Evolutionary conservation across 2,888 invertebrate species (phyloP).

Genomic region (Drosophila neotestacea): DNA sequence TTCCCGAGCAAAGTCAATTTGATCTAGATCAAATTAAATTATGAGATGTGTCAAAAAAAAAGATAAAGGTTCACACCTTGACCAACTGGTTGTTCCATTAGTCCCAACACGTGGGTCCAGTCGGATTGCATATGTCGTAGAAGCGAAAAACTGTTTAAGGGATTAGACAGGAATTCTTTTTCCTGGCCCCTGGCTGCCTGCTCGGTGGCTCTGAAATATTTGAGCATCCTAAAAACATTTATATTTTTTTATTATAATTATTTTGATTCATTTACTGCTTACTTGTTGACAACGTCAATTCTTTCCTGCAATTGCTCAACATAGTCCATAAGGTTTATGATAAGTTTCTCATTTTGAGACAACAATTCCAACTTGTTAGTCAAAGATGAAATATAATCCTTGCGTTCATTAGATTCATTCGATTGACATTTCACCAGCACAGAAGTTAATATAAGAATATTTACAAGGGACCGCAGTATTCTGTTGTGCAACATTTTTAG

Average conservation of each 20-base stretch:
- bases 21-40: constrained; percentile 17
- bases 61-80: constrained; percentile 24
- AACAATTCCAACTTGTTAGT: no score
- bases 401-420: no score
- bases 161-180: constrained; percentile 54
- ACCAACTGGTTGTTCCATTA: constrained; percentile 34
- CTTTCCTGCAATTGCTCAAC: constrained; percentile 6
- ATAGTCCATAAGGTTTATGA: no score
- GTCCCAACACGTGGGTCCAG: constrained; percentile 34
- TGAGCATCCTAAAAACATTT: constrained; percentile 26
- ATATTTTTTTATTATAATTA: background rate
- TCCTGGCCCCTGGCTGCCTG: constrained; percentile 25
- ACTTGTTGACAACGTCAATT: constrained; percentile 26
- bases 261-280: background rate
- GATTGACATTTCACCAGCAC: no score
- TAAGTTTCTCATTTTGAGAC: no score
- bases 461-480: no score
- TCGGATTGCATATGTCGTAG: constrained; percentile 51
- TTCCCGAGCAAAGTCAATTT: constrained; percentile 30
- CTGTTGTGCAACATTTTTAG: no score
- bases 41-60: background rate
- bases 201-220: constrained; percentile 25
- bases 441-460: no score
- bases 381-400: no score
- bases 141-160: constrained; percentile 48